Evolutionary conservation across 2,888 invertebrate species (phyloP).

Genomic region (Diachrysia chrysitis): DNA sequence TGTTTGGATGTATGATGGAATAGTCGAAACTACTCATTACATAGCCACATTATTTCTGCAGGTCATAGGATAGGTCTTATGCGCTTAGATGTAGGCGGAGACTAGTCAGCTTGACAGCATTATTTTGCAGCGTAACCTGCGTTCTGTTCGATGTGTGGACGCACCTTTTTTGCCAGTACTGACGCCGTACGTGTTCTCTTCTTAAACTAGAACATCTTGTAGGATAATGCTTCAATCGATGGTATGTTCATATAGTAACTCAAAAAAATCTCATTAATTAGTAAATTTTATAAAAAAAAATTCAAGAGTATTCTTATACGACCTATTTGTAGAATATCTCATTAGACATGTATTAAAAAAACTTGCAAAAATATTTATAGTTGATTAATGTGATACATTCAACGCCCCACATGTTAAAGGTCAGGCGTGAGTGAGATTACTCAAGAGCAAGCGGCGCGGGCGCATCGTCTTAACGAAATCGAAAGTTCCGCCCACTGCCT

Average conservation of each 20-base stretch:
- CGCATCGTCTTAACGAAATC: conserved; percentile 72
- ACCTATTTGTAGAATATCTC: background rate
- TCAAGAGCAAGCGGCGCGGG: conserved; percentile 57
- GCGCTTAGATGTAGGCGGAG: background rate
- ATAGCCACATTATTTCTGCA: too few relatives aligned
- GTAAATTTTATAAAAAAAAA: too few relatives aligned
- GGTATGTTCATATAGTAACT: too few relatives aligned
- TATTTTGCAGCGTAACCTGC: background rate
- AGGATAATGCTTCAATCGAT: conserved; percentile 12
- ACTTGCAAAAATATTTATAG: conserved; percentile 53
- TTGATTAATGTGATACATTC: conserved; percentile 52
- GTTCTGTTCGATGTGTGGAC: background rate
- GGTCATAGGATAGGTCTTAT: background rate
- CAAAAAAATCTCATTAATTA: too few relatives aligned
- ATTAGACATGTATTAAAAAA: conserved; percentile 24
- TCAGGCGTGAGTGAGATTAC: conserved; percentile 70
- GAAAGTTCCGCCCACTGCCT: conserved; percentile 78
- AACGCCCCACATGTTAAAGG: conserved; percentile 67
- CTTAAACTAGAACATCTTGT: conserved; percentile 24
- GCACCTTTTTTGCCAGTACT: background rate
- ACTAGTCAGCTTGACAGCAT: background rate
- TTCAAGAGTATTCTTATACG: background rate
- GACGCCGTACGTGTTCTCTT: conserved; percentile 15
- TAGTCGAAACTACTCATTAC: too few relatives aligned
- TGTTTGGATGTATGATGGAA: too few relatives aligned